Evolutionary conservation across 2,797 vertebrate species (phyloP), one percentile per base, ranked within the genome.

Genomic region (Centropyge bicolor): DNA sequence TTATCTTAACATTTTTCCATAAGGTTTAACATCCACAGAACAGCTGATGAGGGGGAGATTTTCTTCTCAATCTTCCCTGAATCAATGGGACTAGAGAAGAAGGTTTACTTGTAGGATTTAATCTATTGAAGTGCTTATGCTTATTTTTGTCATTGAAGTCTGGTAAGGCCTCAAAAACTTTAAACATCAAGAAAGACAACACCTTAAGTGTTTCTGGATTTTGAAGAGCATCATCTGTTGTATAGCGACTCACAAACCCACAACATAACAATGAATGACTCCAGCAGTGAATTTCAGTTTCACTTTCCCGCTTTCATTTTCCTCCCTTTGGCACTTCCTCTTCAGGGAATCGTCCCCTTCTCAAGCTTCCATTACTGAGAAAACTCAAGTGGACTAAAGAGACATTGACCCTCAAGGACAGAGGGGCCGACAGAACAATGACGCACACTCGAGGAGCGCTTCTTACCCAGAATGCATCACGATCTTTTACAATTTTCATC

Each of bases 401-500:
- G 67, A 46, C 60, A 64, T 9, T 70, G 51, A 64, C 73, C 62
- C 40, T 60, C 8, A 36, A 75, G 63, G 55, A 73, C 27, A 54
- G 16, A 54, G 16, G 60, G 9, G 36, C 22, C 14, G 22, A 61
- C 20, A 9, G 41, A 69, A 4, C 41, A 38, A 24, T 22, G 56
- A 60, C 56, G 20, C 8, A 56, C 40, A 48, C n/a, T 62, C 19
- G 20, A 51, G 48, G 41, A 63, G 24, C 35, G 43, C 48, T 35
- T 59, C 27, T 62, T 51, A 70, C 64, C 82, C 38, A 49, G 65
- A 60, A 65, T 52, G 20, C 69, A 78, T 59, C 55, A 17, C 43
- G 54, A 76, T 80, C 51, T 24, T 45, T 52, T 17, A 14, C 59
- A 1, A 59, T 81, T 77, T 76, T 45, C n/a, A 72, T 75, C 45